Base-by-base conservation (phyloP, 2,797 vertebrate species). In the Stomatorhinus walkeri region DNA sequence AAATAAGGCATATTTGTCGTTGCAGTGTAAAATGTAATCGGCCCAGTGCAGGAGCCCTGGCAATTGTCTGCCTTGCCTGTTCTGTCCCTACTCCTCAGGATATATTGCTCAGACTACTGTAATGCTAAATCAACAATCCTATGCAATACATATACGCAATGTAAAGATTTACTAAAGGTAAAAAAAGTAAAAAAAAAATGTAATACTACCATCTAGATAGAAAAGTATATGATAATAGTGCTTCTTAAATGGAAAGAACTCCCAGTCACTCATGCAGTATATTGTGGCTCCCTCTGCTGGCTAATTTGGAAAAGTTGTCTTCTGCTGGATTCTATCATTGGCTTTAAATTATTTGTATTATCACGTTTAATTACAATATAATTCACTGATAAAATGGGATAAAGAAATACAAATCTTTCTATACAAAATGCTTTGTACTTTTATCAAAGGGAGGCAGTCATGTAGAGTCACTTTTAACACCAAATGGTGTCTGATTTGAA, bases 271-370 rank as follows among this genome's bases (percentile, higher is more conserved):
- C 72, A 79, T 79, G 36, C 16, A 8, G 14, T 43, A 8, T 40
- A 43, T 22, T 24, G 81, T 85, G 46, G 46, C 48, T 85, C 81
- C 81, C 81, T 51, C 81, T 85, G 81, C 81, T 85, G 81, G n/a
- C 81, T 4, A 8, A 48, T 49, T 85, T 48, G 81, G 81, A 24
- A 51, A 85, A 28, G 9, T 85, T 24, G n/a, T 24, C 7, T 79
- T 79, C 46, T 28, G 81, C 14, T 68, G 12, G 4, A 12, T 85
- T 48, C 8, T 28, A 22, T 22, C 64, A 32, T 85, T 49, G 43
- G 22, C 16, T 6, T 76, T 68, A 36, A 76, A 40, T 7, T 14
- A 40, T 5, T 79, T 43, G n/a, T 43, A 79, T 43, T 79, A 43
- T 79, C 7, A 79, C 1, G 5, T 8, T 68, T 28, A 40, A 76